phyloP scores from a whole-genome alignment of 2,888 invertebrate genomes.

The Ellobium chinense region DNA sequence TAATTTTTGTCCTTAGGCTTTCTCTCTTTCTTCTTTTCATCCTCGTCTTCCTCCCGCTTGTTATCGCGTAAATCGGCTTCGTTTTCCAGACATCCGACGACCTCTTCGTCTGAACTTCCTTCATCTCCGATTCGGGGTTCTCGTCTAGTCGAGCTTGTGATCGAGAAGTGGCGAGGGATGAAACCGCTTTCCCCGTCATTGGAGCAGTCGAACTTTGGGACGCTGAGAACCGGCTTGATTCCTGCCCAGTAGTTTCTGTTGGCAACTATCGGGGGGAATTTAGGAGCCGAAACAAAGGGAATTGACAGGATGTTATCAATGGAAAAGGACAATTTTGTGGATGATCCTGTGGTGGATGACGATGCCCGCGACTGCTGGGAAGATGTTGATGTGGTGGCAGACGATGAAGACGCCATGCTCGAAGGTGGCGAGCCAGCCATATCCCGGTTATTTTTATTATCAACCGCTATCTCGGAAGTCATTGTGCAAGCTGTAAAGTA shows the following conservation, averaged over 20 bases:
- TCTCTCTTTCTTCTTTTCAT: background rate
- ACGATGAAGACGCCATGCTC: background rate
- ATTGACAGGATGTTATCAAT: conserved; percentile 37
- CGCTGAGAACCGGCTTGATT: background rate
- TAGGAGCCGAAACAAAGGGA: conserved; percentile 15
- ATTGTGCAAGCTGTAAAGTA: background rate
- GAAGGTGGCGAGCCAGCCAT: background rate
- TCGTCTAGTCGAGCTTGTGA: background rate
- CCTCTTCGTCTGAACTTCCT: conserved; percentile 2
- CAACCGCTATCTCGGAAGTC: background rate
- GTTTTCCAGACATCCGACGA: background rate
- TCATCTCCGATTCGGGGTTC: background rate
- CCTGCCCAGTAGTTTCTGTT: conserved; percentile 7
- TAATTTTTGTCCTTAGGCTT: background rate
- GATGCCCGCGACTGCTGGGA: background rate
- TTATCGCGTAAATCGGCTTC: background rate
- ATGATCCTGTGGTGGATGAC: background rate
- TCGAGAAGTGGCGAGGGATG: background rate
- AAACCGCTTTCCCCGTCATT: background rate
- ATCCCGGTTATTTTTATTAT: background rate
- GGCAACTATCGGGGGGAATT: background rate
- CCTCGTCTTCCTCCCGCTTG: background rate
- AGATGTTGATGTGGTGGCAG: background rate
- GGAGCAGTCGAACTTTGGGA: background rate
- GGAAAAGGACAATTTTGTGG: conserved; percentile 30